Conservation (phyloP, 2,797 vertebrate genomes). For the Anas flavirostris region DNA sequence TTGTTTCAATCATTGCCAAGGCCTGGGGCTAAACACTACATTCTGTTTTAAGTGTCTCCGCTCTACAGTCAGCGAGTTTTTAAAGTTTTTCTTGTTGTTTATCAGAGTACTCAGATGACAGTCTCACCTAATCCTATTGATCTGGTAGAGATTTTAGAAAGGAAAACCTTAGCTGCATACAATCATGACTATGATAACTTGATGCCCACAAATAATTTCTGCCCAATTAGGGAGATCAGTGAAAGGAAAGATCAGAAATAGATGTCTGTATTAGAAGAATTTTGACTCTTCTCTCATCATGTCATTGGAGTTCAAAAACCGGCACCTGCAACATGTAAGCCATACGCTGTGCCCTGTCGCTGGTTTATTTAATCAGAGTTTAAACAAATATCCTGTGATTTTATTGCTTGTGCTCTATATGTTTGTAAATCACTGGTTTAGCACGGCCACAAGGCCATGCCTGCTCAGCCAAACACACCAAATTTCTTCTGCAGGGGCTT, state of each 20-base stretch:
- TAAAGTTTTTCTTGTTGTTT: constrained; percentile 33
- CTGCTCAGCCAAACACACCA: background rate
- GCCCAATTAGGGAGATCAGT: background rate
- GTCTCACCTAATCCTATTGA: constrained; percentile 49
- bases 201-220: constrained; percentile 1
- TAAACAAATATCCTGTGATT: background rate
- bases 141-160: constrained; percentile 51
- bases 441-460: background rate
- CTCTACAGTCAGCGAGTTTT: constrained; percentile 25
- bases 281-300: background rate
- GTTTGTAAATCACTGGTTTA: background rate
- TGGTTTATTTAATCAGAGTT: background rate
- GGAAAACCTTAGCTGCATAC: background rate
- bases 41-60: constrained; percentile 62
- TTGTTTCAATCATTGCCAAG: constrained; percentile 77
- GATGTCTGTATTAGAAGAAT: background rate
- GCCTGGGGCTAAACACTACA: constrained; percentile 67
- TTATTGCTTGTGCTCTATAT: background rate
- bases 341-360: background rate
- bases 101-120: constrained; percentile 30
- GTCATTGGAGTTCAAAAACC: background rate
- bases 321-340: background rate
- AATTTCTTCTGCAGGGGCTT: background rate
- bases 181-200: background rate
- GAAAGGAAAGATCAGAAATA: background rate